Base-by-base conservation (phyloP, 2,113 vertebrate genomes). In the Varanus salvator region DNA sequence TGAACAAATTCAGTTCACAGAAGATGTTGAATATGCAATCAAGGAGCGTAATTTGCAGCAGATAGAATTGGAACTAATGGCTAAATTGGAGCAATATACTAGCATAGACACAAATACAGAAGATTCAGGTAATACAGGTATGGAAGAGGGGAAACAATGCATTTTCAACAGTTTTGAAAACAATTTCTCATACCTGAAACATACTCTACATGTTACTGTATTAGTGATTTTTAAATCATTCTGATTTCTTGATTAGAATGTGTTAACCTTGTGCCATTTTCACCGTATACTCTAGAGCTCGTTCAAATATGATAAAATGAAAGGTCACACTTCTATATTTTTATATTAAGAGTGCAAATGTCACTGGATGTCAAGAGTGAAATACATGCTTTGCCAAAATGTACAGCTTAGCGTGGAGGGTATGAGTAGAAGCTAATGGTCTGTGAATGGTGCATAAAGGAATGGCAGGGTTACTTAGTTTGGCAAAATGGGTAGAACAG, bases 1-100 rank as follows among this genome's bases (percentile, higher is more conserved):
- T 76, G 99, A 99, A 87, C 98, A 99, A 97, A 99, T 99, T 96
- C 98, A 98, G 90, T 99, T 99, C 90, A 99, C 99, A 66, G 98
- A 99, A 96, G 99, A 99, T 93, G 97, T 98, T 94, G 99, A 99
- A 97, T 97, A 78, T 92, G 98, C 98, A 85, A 97, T 99, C 77
- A 97, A 96, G 92, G 96, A 96, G 6, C 97, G 97, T 81, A 98
- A 89, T 90, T 97, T 99, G 88, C 98, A 98, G 89, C 98, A 98
- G 91, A 95, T 99, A 92, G 98, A 99, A 91, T 85, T 97, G 64
- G 98, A 99, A 83, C 97, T 99, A 48, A 95, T 83, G 19, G 96
- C 97, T 88, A 99, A 99, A 94, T 93, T 99, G 90, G 98, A 98
- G 48, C 97, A 98, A 92, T 99, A 99, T 93, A 99, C 98, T n/a